Percentiles rank a stretch among this genome's conserved stretches.
Evolutionary conservation across 2,113 vertebrate species (phyloP).

Genomic region (Hystrix brachyura): DNA sequence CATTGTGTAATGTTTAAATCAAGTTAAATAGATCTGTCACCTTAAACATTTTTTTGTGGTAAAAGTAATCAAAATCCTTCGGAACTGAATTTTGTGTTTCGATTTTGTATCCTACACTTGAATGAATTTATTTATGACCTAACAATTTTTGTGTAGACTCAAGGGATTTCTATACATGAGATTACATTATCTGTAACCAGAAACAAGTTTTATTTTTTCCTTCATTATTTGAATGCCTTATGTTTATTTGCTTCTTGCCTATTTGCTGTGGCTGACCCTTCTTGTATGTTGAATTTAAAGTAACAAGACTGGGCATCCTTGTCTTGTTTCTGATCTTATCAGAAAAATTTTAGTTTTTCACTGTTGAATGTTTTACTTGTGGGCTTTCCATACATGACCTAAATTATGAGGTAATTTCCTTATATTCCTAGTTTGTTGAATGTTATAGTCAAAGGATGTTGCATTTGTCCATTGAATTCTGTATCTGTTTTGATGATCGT

Average conservation of each 20-base stretch:
- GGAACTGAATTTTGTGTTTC: neutral
- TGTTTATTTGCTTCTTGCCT: neutral
- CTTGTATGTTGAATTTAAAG: neutral
- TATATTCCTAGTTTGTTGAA: neutral
- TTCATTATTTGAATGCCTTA: neutral
- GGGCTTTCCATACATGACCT: neutral
- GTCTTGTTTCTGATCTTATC: neutral
- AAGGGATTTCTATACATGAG: neutral
- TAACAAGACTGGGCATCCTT: neutral
- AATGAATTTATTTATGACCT: slow-evolving; percentile 11
- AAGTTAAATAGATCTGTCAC: no score
- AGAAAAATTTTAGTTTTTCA: no score
- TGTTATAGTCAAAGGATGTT: neutral
- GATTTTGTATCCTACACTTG: neutral
- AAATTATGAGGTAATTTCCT: neutral
- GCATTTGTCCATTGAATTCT: neutral
- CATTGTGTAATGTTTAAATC: no score
- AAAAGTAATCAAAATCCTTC: neutral
- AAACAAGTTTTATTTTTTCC: neutral
- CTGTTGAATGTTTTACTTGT: neutral
- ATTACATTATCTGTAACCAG: neutral
- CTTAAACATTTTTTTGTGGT: no score
- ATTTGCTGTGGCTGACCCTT: neutral
- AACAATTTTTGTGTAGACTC: neutral
- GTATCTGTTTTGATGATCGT: neutral